These are phyloP conservation scores for Helicoverpa assulta DNA, from an alignment of 2,888 invertebrate genomes.

Conservation along the genomic window DNA sequence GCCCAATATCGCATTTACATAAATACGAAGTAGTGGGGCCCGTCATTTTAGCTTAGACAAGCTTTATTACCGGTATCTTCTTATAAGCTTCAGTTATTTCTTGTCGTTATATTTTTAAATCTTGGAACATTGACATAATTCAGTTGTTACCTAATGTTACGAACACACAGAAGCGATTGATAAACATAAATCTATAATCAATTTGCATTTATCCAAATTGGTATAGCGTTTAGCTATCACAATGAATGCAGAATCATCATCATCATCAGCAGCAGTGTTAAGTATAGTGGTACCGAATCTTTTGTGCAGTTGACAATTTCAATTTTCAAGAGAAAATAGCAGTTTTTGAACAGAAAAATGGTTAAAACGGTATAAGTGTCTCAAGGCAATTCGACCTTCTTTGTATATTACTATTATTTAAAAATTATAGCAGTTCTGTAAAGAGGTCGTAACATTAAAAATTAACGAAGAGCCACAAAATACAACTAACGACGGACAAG, in stretches of 20 bases:
- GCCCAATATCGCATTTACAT: no score
- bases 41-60: no score
- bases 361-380: background rate
- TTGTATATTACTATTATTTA: background rate
- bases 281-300: no score
- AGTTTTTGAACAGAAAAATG: no score
- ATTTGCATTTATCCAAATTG: constrained; percentile 23
- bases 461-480: constrained; percentile 26
- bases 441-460: constrained; percentile 13
- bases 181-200: constrained; percentile 12
- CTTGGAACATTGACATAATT: background rate
- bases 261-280: no score
- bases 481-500: constrained; percentile 43
- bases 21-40: no score
- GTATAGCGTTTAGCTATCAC: constrained; percentile 4
- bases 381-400: background rate
- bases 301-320: no score
- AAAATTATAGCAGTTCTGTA: background rate
- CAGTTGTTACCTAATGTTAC: constrained; percentile 2
- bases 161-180: background rate
- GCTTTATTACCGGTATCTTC: no score
- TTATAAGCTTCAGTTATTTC: background rate
- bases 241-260: no score
- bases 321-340: no score
- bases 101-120: background rate